Conservation (phyloP, 2,888 invertebrate species). For the Cerceris ruficornis region DNA sequence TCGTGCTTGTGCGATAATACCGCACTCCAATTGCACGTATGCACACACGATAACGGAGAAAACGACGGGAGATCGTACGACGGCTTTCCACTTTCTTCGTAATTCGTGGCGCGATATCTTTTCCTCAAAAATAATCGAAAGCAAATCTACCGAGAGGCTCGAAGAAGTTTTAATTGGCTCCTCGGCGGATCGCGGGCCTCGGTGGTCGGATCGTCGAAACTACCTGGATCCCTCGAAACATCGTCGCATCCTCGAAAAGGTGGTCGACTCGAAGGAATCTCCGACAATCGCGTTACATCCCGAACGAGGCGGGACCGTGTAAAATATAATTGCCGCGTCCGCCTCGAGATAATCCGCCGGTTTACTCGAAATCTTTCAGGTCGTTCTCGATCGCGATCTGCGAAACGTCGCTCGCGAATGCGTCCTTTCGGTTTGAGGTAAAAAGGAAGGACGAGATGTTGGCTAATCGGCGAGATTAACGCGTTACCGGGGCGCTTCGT, state of each 20-base stretch:
- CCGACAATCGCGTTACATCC: background rate
- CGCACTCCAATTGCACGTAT: conserved; percentile 22
- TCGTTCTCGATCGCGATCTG: background rate
- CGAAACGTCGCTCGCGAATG: background rate
- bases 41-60: conserved; percentile 19
- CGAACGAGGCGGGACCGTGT: conserved; percentile 3
- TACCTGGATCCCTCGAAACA: conserved; percentile 11
- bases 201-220: background rate
- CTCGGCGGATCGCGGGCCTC: too few relatives aligned
- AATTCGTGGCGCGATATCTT: conserved; percentile 18
- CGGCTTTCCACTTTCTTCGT: conserved; percentile 24
- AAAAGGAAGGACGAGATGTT: conserved; percentile 7
- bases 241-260: background rate
- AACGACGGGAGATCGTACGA: conserved; percentile 5
- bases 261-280: background rate
- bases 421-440: background rate
- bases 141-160: background rate
- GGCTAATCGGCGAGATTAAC: conserved; percentile 4
- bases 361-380: background rate
- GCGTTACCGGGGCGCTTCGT: background rate
- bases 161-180: too few relatives aligned
- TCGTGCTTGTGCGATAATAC: conserved; percentile 5
- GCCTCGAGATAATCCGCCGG: background rate
- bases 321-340: background rate
- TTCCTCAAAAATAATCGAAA: background rate